phyloP scores from a whole-genome alignment of 1,140 invertebrate species.

The Musca vetustissima region DNA sequence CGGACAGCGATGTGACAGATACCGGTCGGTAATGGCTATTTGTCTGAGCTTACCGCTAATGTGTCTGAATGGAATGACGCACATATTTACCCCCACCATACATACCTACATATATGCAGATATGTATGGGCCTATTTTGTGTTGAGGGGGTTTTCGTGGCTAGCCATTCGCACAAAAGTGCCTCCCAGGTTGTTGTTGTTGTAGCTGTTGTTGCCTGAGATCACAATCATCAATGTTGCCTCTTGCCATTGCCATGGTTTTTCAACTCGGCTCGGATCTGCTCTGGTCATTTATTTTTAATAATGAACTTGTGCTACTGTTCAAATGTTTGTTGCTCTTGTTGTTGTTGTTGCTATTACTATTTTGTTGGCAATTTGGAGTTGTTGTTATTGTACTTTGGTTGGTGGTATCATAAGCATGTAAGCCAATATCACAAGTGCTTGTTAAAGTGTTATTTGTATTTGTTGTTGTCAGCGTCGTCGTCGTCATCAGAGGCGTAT shows the following conservation, averaged over 20 bases:
- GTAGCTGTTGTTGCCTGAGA: not conserved
- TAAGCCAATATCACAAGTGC: slow-evolving; percentile 4
- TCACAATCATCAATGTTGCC: slow-evolving; percentile 5
- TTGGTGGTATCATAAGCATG: not conserved
- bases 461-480: too few species aligned
- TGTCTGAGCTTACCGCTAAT: too few species aligned
- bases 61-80: too few species aligned
- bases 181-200: not conserved
- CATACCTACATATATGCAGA: not conserved
- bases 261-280: not conserved
- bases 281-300: slow-evolving; percentile 14
- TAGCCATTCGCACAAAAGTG: not conserved
- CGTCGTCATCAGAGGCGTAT: too few species aligned
- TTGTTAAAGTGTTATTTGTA: slow-evolving; percentile 1
- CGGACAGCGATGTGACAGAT: too few species aligned
- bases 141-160: too few species aligned
- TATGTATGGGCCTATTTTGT: not conserved
- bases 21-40: too few species aligned
- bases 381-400: not conserved
- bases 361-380: too few species aligned
- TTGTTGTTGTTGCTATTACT: slow-evolving; percentile 2
- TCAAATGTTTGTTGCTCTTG: not conserved
- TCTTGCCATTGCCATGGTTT: slow-evolving; percentile 22
- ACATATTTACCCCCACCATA: not conserved
- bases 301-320: slow-evolving; percentile 24